phyloP scores from a whole-genome alignment of 1,140 invertebrate genomes.

The Drosophila guanche region DNA sequence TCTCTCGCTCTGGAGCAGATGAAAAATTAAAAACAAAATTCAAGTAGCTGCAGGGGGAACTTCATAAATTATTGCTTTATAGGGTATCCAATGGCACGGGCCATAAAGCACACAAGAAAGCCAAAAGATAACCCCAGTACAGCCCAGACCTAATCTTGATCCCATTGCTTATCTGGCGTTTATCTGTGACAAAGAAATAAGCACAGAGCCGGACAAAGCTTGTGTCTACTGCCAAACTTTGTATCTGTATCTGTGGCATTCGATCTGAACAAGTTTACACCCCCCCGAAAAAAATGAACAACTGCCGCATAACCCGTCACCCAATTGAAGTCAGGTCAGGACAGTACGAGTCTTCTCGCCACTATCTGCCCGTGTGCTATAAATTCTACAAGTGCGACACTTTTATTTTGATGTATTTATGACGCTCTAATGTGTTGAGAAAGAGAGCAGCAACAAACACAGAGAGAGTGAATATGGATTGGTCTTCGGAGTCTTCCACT shows the following conservation, averaged over 20 bases:
- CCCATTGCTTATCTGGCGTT: constrained; percentile 73
- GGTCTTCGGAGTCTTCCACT: constrained; percentile 60
- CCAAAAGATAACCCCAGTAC: constrained; percentile 53
- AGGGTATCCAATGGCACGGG: constrained; percentile 66
- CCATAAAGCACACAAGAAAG: constrained; percentile 40
- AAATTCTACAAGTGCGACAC: constrained; percentile 66
- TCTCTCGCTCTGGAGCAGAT: neutral
- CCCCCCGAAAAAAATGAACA: neutral
- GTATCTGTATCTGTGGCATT: constrained; percentile 27
- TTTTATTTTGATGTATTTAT: constrained; percentile 82
- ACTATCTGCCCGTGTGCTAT: constrained; percentile 65
- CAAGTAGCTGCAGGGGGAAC: constrained; percentile 43
- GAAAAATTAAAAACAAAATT: constrained; percentile 52
- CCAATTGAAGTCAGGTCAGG: too few relatives aligned
- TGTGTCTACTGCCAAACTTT: constrained; percentile 59
- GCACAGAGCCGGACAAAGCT: neutral
- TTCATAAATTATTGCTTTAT: constrained; percentile 64
- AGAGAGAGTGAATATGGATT: constrained; percentile 28
- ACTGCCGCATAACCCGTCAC: constrained; percentile 6
- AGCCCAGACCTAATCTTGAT: constrained; percentile 58
- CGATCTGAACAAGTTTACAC: constrained; percentile 43
- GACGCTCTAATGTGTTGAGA: constrained; percentile 62
- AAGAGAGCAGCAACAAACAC: constrained; percentile 32
- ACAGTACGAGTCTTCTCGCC: constrained; percentile 10
- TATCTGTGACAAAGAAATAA: constrained; percentile 40